Evolutionary conservation across 2,888 invertebrate species (phyloP).

Genomic region (Drepanosiphum platanoidis): DNA sequence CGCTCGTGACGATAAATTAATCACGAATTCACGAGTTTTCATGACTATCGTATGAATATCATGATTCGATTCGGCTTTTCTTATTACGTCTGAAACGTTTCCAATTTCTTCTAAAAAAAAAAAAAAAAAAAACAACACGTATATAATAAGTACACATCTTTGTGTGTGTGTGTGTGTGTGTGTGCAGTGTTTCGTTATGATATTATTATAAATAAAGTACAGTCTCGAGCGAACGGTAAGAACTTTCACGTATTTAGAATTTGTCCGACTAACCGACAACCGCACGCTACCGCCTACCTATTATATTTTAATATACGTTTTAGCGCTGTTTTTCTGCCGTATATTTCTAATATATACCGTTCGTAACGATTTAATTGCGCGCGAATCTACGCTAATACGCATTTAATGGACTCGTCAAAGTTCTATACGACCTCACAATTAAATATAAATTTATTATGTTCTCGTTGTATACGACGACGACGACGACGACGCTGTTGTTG

Average conservation of each 20-base stretch:
- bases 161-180: too few relatives aligned
- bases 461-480: background rate
- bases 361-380: too few relatives aligned
- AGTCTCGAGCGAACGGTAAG: too few relatives aligned
- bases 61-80: constrained; percentile 15
- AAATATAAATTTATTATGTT: background rate
- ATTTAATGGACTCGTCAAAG: background rate
- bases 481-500: background rate
- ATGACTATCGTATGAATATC: constrained; percentile 20
- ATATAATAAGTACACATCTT: too few relatives aligned
- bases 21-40: constrained; percentile 59
- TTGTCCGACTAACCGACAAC: too few relatives aligned
- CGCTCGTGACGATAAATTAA: constrained; percentile 41
- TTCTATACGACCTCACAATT: background rate
- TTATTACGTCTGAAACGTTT: background rate
- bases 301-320: too few relatives aligned
- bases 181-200: too few relatives aligned
- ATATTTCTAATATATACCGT: too few relatives aligned
- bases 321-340: too few relatives aligned
- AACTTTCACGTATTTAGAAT: constrained; percentile 7
- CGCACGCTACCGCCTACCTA: too few relatives aligned
- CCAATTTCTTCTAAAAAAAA: background rate
- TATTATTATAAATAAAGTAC: too few relatives aligned
- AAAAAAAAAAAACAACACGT: too few relatives aligned
- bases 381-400: background rate